phyloP scores from a whole-genome alignment of 2,888 invertebrate genomes.

The Arctia plantaginis region DNA sequence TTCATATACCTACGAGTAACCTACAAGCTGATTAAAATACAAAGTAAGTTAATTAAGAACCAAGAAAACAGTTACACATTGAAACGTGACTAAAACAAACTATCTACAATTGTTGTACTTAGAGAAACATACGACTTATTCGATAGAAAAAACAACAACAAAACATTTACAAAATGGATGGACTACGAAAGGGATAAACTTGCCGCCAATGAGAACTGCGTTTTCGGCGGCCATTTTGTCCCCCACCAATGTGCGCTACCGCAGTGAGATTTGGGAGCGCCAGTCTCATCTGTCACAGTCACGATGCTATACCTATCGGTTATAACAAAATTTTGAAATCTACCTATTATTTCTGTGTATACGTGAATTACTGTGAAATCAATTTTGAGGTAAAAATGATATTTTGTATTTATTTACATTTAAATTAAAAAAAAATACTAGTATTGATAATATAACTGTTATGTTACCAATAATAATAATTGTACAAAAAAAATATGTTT shows the following conservation, averaged over 20 bases:
- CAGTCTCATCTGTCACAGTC: slow-evolving; percentile 67
- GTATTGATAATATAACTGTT: too few relatives aligned
- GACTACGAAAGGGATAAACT: slow-evolving; percentile 29
- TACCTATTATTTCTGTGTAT: slow-evolving; percentile 13
- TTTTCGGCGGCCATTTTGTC: slow-evolving; percentile 69
- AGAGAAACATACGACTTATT: neutral
- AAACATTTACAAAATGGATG: slow-evolving; percentile 40
- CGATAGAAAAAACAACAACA: neutral
- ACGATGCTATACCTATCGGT: slow-evolving; percentile 47
- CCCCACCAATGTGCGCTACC: slow-evolving; percentile 56
- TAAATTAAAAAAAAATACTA: neutral
- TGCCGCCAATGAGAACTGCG: slow-evolving; percentile 58
- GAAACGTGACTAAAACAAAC: neutral
- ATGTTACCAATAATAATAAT: too few relatives aligned
- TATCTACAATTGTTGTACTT: neutral
- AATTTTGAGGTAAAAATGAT: neutral
- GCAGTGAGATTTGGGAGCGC: slow-evolving; percentile 43
- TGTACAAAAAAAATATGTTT: too few relatives aligned
- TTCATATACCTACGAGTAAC: neutral
- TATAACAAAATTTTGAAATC: slow-evolving; percentile 11
- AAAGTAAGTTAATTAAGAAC: too few relatives aligned
- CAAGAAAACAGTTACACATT: neutral
- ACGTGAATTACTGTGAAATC: neutral
- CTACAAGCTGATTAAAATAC: neutral
- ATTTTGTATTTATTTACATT: neutral